Percentiles rank a stretch among this genome's conserved stretches.
These are phyloP conservation scores for Drosophila tropicalis DNA, from an alignment of 1,140 invertebrate species.

Conservation along the genomic window DNA sequence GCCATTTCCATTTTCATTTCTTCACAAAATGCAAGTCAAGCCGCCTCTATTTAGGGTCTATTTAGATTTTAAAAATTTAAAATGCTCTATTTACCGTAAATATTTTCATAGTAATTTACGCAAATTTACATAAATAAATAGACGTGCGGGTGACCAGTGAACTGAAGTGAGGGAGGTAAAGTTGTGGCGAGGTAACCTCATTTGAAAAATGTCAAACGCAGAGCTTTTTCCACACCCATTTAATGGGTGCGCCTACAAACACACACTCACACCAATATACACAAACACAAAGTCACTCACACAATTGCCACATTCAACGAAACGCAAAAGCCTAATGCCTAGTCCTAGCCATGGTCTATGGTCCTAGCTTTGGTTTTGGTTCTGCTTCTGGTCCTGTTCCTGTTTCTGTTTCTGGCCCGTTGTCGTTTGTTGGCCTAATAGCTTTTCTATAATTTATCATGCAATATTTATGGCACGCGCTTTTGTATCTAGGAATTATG, in stretches of 20 bases:
- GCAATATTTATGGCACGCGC: slow-evolving; percentile 79
- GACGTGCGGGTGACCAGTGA: slow-evolving; percentile 12
- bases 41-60: slow-evolving; percentile 37
- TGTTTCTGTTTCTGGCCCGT: slow-evolving; percentile 13
- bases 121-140: slow-evolving; percentile 78
- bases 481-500: slow-evolving; percentile 79
- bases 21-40: slow-evolving; percentile 27
- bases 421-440: slow-evolving; percentile 77
- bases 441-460: slow-evolving; percentile 81
- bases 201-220: slow-evolving; percentile 80
- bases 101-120: slow-evolving; percentile 78
- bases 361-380: slow-evolving; percentile 20
- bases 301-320: slow-evolving; percentile 44
- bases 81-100: slow-evolving; percentile 77
- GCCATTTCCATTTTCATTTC: slow-evolving; percentile 36
- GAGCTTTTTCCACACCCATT: slow-evolving; percentile 44
- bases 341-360: slow-evolving; percentile 6
- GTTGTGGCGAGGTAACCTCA: slow-evolving; percentile 58
- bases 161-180: not conserved
- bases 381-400: slow-evolving; percentile 8
- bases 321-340: slow-evolving; percentile 31
- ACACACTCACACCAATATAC: not conserved
- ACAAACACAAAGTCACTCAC: not conserved
- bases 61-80: slow-evolving; percentile 74
- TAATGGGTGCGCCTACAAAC: slow-evolving; percentile 54